Evolutionary conservation across 2,113 vertebrate species (phyloP).

Genomic region (Crotalus viridis): DNA sequence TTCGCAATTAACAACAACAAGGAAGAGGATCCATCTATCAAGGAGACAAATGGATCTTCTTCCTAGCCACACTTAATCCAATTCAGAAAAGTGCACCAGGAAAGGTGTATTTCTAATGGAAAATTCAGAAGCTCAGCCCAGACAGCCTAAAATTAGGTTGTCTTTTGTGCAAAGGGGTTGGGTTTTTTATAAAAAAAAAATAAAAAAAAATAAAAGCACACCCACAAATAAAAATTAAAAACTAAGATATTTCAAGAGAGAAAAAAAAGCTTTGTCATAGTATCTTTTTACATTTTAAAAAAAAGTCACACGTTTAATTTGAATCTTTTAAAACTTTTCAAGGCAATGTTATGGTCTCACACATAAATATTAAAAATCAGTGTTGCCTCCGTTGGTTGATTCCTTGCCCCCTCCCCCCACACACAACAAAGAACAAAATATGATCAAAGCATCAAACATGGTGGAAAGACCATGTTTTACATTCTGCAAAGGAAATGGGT

Average conservation of each 20-base stretch:
- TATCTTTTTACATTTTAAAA: slow-evolving; percentile 20
- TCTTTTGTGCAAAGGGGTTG: not conserved
- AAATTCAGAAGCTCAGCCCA: not conserved
- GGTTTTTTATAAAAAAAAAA: not conserved
- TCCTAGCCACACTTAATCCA: not conserved
- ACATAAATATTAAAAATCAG: slow-evolving; percentile 27
- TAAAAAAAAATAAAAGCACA: not conserved
- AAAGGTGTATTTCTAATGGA: not conserved
- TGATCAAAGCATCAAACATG: not conserved
- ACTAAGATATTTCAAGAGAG: not conserved
- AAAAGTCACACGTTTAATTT: slow-evolving; percentile 30
- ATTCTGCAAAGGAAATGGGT: not conserved
- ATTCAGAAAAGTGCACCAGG: not conserved
- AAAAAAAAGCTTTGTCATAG: not conserved
- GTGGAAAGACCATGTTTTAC: not conserved
- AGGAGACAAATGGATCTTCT: not conserved
- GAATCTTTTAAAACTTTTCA: slow-evolving; percentile 32
- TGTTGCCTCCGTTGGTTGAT: not conserved
- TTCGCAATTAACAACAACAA: too few species aligned
- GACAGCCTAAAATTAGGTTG: not conserved
- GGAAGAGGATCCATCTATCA: too few species aligned
- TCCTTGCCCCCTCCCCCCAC: not conserved
- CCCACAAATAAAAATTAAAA: not conserved
- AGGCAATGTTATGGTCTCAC: slow-evolving; percentile 10
- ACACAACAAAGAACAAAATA: not conserved